phyloP scores from a whole-genome alignment of 2,797 vertebrate species.

The Melopsittacus undulatus region DNA sequence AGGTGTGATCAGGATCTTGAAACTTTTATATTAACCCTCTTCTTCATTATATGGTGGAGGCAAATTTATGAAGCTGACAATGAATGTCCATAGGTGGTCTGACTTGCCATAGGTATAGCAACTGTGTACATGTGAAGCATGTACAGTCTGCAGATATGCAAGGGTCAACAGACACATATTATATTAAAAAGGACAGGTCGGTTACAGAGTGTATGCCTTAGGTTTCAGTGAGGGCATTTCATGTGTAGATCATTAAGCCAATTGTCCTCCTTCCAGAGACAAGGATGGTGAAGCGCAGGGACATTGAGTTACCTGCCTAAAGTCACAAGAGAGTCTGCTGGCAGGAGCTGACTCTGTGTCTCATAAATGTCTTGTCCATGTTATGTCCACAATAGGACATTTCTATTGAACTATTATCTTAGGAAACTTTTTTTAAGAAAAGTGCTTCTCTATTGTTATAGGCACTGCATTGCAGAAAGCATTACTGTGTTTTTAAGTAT shows the following conservation, averaged over 20 bases:
- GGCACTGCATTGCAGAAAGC: neutral
- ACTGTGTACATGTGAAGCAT: neutral
- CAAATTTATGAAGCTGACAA: neutral
- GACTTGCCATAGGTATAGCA: accelerated
- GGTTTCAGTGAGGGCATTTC: neutral
- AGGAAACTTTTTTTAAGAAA: neutral
- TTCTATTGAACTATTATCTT: neutral
- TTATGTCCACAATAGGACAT: neutral
- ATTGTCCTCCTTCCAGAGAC: neutral
- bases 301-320: neutral
- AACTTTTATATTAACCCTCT: neutral
- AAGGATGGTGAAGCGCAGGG: neutral
- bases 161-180: neutral
- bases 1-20: neutral
- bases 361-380: neutral
- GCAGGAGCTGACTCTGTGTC: neutral
- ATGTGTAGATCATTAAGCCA: neutral
- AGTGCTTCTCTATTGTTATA: neutral
- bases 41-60: neutral
- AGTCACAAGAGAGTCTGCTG: neutral
- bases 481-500: neutral
- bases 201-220: neutral
- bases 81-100: accelerated
- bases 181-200: neutral
- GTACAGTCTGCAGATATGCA: neutral